These are phyloP conservation scores for Takifugu ocellatus DNA, from an alignment of 2,797 vertebrate genomes.

Conservation along the genomic window DNA sequence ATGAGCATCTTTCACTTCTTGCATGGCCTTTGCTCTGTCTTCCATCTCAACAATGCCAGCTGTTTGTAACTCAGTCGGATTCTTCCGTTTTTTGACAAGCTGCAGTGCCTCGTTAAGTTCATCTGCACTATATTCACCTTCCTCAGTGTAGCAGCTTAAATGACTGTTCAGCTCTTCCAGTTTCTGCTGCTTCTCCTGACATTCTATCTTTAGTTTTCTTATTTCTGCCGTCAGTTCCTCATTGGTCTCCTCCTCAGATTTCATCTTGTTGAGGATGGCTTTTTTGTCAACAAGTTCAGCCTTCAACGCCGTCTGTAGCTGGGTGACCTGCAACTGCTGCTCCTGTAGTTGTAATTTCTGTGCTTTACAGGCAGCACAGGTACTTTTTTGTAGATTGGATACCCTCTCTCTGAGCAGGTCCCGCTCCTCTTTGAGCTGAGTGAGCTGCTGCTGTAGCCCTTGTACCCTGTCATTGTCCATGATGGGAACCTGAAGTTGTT, in stretches of 20 bases:
- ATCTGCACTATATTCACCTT: slow-evolving; percentile 68
- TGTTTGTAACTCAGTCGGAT: slow-evolving; percentile 76
- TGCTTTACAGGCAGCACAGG: slow-evolving; percentile 81
- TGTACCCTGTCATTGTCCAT: slow-evolving; percentile 65
- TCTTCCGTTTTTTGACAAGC: slow-evolving; percentile 79
- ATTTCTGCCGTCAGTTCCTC: slow-evolving; percentile 83
- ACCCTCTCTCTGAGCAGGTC: slow-evolving; percentile 85
- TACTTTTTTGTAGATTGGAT: slow-evolving; percentile 72
- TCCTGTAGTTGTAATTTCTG: slow-evolving; percentile 84
- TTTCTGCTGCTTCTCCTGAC: slow-evolving; percentile 83
- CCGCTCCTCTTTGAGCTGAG: slow-evolving; percentile 83
- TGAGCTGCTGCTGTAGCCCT: slow-evolving; percentile 82
- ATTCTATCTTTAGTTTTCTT: slow-evolving; percentile 72
- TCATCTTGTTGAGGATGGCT: slow-evolving; percentile 85
- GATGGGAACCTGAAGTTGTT: slow-evolving; percentile 58
- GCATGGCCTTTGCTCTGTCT: slow-evolving; percentile 46
- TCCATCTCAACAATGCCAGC: slow-evolving; percentile 51
- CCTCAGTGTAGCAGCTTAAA: slow-evolving; percentile 79
- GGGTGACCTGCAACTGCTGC: slow-evolving; percentile 85
- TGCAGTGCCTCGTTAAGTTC: slow-evolving; percentile 83
- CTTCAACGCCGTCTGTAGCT: slow-evolving; percentile 83
- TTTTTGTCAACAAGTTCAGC: slow-evolving; percentile 87
- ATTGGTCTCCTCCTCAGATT: slow-evolving; percentile 80
- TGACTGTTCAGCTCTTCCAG: slow-evolving; percentile 80
- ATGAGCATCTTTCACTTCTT: slow-evolving; percentile 80